phyloP scores from a whole-genome alignment of 2,797 vertebrate genomes.

The Betta splendens region DNA sequence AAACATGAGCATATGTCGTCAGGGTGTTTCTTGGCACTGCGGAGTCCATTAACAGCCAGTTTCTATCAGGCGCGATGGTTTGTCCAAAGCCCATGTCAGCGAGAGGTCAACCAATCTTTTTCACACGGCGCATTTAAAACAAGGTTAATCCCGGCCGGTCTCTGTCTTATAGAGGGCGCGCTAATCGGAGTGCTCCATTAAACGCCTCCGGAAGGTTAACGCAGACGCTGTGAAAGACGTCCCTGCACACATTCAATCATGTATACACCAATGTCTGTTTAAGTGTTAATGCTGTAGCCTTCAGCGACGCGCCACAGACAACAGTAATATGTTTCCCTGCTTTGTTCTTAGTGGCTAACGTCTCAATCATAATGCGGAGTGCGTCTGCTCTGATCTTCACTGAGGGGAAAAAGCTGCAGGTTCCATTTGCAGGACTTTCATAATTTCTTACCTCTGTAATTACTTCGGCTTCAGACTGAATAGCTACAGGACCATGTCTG shows the following conservation, averaged over 20 bases:
- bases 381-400: constrained; percentile 19
- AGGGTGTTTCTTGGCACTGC: constrained; percentile 61
- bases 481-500: constrained; percentile 11
- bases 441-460: constrained; percentile 24
- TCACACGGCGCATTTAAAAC: constrained; percentile 74
- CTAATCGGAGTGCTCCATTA: constrained; percentile 76
- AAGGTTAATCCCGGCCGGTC: constrained; percentile 77
- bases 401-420: background rate
- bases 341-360: constrained; percentile 20
- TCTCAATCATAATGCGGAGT: constrained; percentile 14
- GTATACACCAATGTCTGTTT: constrained; percentile 2
- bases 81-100: constrained; percentile 66
- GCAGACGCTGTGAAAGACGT: constrained; percentile 33
- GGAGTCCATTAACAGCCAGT: constrained; percentile 74
- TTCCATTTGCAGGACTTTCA: constrained; percentile 28
- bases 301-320: constrained; percentile 3
- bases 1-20: constrained; percentile 68
- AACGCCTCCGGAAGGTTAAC: constrained; percentile 66
- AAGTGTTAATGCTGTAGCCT: constrained; percentile 19
- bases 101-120: constrained; percentile 76
- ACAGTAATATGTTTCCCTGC: constrained; percentile 8
- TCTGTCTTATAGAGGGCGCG: constrained; percentile 57
- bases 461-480: constrained; percentile 35
- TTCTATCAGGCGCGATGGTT: constrained; percentile 67
- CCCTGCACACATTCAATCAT: background rate